A percentile compares a stretch with the other conserved stretches of the same genome.
Evolutionary conservation across 1,140 invertebrate species (phyloP).

Genomic region (Caerostris darwini): DNA sequence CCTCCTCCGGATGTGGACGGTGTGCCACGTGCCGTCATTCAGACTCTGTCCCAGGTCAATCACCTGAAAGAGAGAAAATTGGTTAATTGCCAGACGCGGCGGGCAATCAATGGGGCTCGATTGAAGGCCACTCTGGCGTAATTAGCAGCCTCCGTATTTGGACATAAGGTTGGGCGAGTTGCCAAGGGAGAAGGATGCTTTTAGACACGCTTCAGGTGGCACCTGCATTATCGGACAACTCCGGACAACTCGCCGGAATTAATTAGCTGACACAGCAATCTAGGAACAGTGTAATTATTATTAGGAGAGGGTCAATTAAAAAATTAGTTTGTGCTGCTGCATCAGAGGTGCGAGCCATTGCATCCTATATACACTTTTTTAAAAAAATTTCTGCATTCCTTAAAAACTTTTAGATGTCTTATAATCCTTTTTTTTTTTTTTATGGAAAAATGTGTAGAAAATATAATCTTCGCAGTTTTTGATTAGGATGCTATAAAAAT

Average conservation of each 20-base stretch:
- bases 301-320: too few relatives aligned
- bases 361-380: too few relatives aligned
- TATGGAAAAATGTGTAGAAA: too few relatives aligned
- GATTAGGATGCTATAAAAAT: too few relatives aligned
- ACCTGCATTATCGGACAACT: background rate
- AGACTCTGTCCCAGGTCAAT: slow-evolving; percentile 88
- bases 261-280: background rate
- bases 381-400: too few relatives aligned
- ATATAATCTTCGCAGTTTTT: too few relatives aligned
- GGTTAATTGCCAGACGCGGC: background rate
- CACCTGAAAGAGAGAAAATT: slow-evolving; percentile 80
- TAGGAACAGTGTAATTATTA: too few relatives aligned
- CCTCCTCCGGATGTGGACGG: slow-evolving; percentile 91
- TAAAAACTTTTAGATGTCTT: too few relatives aligned
- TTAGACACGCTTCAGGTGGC: background rate
- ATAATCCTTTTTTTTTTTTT: too few relatives aligned
- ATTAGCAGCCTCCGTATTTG: background rate
- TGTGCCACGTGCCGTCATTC: slow-evolving; percentile 97
- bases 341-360: too few relatives aligned
- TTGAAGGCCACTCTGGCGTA: slow-evolving; percentile 8
- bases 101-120: background rate
- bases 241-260: background rate
- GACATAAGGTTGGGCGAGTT: background rate
- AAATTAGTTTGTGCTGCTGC: too few relatives aligned
- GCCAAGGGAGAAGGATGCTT: background rate